These are phyloP conservation scores for Eupithecia subumbrata DNA, from an alignment of 2,888 invertebrate species.

Conservation along the genomic window DNA sequence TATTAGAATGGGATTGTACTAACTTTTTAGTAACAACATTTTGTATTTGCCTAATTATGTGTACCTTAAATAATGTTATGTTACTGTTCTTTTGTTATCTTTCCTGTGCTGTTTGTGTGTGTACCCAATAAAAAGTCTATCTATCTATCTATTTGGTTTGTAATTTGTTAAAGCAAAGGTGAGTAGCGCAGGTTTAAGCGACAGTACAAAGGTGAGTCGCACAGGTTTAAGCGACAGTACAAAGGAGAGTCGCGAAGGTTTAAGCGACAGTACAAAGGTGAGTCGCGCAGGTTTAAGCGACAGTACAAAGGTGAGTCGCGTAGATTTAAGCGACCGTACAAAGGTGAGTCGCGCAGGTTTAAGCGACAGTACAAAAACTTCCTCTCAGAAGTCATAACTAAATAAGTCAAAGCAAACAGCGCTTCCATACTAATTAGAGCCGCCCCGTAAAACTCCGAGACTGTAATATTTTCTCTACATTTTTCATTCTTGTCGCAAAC, in stretches of 20 bases:
- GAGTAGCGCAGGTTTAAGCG: not conserved
- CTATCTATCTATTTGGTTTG: not conserved
- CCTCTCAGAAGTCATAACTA: not conserved
- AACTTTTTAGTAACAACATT: not conserved
- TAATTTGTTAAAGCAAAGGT: not conserved
- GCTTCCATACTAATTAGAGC: slow-evolving; percentile 18
- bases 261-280: not conserved
- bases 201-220: not conserved
- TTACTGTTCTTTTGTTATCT: too few species aligned
- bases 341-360: not conserved
- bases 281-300: not conserved
- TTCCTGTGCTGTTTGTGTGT: too few species aligned
- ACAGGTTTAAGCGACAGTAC: not conserved
- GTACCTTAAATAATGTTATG: too few species aligned
- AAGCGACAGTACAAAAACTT: not conserved
- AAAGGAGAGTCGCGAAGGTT: not conserved
- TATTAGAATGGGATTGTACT: not conserved
- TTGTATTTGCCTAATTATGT: too few species aligned
- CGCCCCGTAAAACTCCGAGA: slow-evolving; percentile 11
- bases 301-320: not conserved
- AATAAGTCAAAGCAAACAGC: not conserved
- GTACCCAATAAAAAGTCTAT: too few species aligned
- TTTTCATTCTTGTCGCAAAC: slow-evolving; percentile 26
- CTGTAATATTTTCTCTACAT: slow-evolving; percentile 21
- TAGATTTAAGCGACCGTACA: not conserved